Evolutionary conservation across 2,888 invertebrate genomes (phyloP).

Genomic region (Stegophylla sp.): DNA sequence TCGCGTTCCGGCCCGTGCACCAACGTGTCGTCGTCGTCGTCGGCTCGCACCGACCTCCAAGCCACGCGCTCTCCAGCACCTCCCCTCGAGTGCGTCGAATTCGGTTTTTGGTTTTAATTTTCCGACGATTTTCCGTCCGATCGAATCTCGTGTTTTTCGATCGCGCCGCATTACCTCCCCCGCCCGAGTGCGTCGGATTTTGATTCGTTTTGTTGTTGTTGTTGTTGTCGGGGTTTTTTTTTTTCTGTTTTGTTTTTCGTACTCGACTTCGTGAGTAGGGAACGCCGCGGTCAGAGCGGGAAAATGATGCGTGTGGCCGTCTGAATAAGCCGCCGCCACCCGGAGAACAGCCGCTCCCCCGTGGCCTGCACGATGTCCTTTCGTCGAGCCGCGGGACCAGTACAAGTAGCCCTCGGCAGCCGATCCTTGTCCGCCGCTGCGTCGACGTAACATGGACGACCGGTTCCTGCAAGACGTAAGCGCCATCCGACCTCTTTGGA

Average conservation of each 20-base stretch:
- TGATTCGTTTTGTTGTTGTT: too few relatives aligned
- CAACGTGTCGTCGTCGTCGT: slow-evolving; percentile 19
- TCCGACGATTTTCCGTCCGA: too few relatives aligned
- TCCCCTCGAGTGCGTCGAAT: not conserved
- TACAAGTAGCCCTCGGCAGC: not conserved
- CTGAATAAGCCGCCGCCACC: not conserved
- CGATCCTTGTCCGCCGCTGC: not conserved
- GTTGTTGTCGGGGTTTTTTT: too few relatives aligned
- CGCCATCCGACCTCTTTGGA: not conserved
- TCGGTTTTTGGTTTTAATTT: too few relatives aligned
- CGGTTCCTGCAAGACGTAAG: slow-evolving; percentile 57
- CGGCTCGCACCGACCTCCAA: not conserved
- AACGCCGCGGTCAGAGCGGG: too few relatives aligned
- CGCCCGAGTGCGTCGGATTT: too few relatives aligned
- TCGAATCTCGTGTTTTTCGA: too few relatives aligned
- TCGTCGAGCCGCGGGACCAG: not conserved
- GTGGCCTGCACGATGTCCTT: not conserved
- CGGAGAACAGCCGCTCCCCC: not conserved
- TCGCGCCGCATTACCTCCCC: too few relatives aligned
- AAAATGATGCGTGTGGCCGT: not conserved
- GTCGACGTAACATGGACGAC: slow-evolving; percentile 47
- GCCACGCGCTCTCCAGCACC: not conserved
- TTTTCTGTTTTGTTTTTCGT: too few relatives aligned
- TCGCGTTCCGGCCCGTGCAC: slow-evolving; percentile 32
- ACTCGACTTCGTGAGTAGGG: too few relatives aligned